Base-by-base conservation (phyloP, 2,888 invertebrate species). In the Yponomeuta cagnagella region DNA sequence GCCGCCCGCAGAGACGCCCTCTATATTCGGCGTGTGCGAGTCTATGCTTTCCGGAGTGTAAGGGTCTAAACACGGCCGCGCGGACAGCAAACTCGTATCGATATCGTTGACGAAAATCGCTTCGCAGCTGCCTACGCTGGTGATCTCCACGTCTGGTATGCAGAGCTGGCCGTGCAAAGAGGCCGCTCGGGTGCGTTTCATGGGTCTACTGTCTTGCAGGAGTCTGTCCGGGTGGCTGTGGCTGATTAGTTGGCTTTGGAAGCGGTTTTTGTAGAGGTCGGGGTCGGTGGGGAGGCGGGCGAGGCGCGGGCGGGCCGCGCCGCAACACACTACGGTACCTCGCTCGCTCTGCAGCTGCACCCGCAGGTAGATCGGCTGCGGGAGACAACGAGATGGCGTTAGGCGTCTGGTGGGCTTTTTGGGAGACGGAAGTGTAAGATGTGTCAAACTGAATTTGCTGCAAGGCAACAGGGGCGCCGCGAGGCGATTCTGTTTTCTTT, bases 1-100 rank as follows among this genome's bases (percentile, higher is more conserved):
- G 0, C 80, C 82, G 0, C 80, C 82, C 0, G 82, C 77, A 0
- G 82, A 89, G 0, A 79, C 80, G 0, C 77, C 76, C 63, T 91
- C 94, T 0, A 93, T 91, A 73, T 93, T 92, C 0, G 96, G 96
- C 67, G 95, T 95, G 77, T 94, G 95, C 33, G 96, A 96, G 78
- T 96, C 96, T 74, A 94, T 93, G 82, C 96, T 96, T 79, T 96
- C 96, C n/a, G 96, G 96, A 0, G 96, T 96, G 77, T 96, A 96
- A 0, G 96, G 96, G 77, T 96, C 96, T 78, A 94, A 86, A 78
- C 88, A 90, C 4, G 76, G 84, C 1, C 79, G 74, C 0, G 87
- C 87, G 10, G 83, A 83, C 0, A 94, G 79, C 43, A 93, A 79
- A 1, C 93, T 90, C 5, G 86, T 89, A 75, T 94, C 94, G 12